Evolutionary conservation across 2,888 invertebrate species (phyloP).

Genomic region (Melanotus villosus): DNA sequence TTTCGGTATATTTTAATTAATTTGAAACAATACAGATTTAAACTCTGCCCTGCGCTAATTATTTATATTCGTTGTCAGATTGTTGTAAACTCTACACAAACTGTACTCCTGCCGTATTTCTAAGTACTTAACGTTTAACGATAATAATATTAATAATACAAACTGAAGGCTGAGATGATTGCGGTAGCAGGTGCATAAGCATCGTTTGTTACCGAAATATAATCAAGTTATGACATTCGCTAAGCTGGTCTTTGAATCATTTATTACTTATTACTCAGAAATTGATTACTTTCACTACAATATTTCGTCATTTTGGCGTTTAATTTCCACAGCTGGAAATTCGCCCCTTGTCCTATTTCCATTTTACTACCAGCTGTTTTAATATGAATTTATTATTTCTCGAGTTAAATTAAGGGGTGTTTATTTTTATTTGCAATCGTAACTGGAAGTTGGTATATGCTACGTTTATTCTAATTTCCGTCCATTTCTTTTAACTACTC

Average conservation of each 20-base stretch:
- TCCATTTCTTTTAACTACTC: conserved; percentile 37
- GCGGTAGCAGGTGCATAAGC: conserved; percentile 34
- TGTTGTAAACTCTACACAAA: conserved; percentile 5
- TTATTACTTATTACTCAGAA: conserved; percentile 38
- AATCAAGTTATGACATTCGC: conserved; percentile 37
- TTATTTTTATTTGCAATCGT: background rate
- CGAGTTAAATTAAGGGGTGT: background rate
- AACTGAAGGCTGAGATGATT: conserved; percentile 39
- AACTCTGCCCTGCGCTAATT: background rate
- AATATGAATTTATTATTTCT: background rate
- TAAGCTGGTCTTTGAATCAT: conserved; percentile 38
- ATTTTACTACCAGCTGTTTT: background rate
- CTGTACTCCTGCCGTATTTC: conserved; percentile 14
- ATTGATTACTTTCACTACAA: conserved; percentile 33
- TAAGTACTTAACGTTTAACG: conserved; percentile 40
- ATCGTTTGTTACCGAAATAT: conserved; percentile 39
- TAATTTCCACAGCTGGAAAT: conserved; percentile 23
- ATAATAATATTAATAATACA: conserved; percentile 30
- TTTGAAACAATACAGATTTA: no score
- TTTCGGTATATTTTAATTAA: no score
- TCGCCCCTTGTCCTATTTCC: conserved; percentile 1
- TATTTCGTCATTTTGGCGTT: conserved; percentile 32
- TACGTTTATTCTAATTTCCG: conserved; percentile 38
- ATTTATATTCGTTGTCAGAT: background rate
- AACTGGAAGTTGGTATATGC: conserved; percentile 12